These are phyloP conservation scores for Geodia barretti DNA, from an alignment of 37 sponge, comb jelly and placozoan genomes.

Conservation along the genomic window DNA sequence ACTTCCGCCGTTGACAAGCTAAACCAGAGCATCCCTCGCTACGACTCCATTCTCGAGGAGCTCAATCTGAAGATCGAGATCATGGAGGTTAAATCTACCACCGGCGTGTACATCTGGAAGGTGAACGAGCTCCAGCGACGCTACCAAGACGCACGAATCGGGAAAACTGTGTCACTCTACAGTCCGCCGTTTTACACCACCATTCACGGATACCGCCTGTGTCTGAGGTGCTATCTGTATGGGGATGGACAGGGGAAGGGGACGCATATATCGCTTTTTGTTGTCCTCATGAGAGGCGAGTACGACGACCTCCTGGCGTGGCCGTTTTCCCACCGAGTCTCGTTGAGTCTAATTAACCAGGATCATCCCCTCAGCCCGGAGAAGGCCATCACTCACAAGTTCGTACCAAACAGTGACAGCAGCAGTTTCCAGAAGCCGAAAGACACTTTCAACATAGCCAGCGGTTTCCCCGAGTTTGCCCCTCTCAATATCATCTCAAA, in stretches of 20 bases:
- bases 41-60: constrained; percentile 36
- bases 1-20: constrained; percentile 13
- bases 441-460: constrained; percentile 64
- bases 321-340: constrained; percentile 60
- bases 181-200: constrained; percentile 72
- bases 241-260: constrained; percentile 71
- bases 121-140: constrained; percentile 49
- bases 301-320: constrained; percentile 68
- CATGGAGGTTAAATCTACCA: constrained; percentile 42
- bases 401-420: constrained; percentile 45
- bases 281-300: constrained; percentile 66
- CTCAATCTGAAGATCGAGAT: constrained; percentile 62
- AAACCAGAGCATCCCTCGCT: constrained; percentile 14
- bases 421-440: constrained; percentile 58
- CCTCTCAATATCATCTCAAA: constrained; percentile 8
- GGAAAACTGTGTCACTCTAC: constrained; percentile 58
- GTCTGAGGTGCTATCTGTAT: constrained; percentile 60
- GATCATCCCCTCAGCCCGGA: constrained; percentile 16
- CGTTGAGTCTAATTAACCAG: constrained; percentile 47
- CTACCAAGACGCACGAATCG: constrained; percentile 39
- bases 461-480: constrained; percentile 66
- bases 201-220: constrained; percentile 60
- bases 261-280: constrained; percentile 56
- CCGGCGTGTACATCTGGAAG: constrained; percentile 65
- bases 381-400: constrained; percentile 31